phyloP scores from a whole-genome alignment of 2,888 invertebrate species.

The Drosophila prostipennis region DNA sequence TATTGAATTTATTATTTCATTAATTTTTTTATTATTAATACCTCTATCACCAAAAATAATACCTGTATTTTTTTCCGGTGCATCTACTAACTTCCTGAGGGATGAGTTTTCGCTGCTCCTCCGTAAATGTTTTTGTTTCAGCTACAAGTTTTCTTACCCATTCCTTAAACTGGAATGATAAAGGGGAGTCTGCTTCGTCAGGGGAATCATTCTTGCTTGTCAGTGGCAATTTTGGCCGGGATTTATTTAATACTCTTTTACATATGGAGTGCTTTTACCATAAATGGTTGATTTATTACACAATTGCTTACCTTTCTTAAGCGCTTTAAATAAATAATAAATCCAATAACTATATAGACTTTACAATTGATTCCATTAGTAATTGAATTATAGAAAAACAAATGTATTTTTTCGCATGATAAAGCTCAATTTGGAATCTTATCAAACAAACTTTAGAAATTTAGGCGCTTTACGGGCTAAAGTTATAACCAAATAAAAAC shows the following conservation, averaged over 20 bases:
- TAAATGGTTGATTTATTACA: neutral
- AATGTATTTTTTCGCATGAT: too few relatives aligned
- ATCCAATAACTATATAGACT: neutral
- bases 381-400: too few relatives aligned
- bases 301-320: neutral
- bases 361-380: too few relatives aligned
- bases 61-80: neutral
- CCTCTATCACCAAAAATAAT: too few relatives aligned
- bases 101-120: conserved; percentile 21
- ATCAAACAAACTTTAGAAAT: too few relatives aligned
- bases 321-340: neutral
- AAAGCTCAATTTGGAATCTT: too few relatives aligned
- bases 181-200: neutral
- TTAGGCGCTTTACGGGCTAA: too few relatives aligned
- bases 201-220: conserved; percentile 16
- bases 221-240: conserved; percentile 26
- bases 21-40: too few relatives aligned
- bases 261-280: conserved; percentile 5
- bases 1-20: too few relatives aligned
- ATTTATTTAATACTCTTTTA: conserved; percentile 37
- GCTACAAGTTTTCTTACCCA: conserved; percentile 24
- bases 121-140: conserved; percentile 28
- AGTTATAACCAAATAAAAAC: too few relatives aligned
- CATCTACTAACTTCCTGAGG: neutral
- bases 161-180: neutral